Conservation (phyloP, 2,113 vertebrate genomes). For the Gila orcuttii region DNA sequence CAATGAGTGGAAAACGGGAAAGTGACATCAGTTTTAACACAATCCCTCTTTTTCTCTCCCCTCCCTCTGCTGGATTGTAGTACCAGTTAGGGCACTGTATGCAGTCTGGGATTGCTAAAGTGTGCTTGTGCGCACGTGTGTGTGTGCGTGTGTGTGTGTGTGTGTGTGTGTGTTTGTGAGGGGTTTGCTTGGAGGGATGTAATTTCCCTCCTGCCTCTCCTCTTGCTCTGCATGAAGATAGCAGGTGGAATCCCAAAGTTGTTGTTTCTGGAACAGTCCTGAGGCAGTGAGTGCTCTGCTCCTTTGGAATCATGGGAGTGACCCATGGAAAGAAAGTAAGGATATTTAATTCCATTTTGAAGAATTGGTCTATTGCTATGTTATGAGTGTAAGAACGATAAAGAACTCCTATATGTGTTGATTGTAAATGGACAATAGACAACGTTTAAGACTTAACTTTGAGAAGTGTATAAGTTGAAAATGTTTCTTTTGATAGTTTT, state of each 20-base stretch:
- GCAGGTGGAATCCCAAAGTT: constrained; percentile 17
- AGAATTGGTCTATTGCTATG: background rate
- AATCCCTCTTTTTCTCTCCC: constrained; percentile 5
- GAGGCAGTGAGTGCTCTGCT: background rate
- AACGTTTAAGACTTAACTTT: background rate
- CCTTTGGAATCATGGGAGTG: constrained; percentile 74
- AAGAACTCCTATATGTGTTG: background rate
- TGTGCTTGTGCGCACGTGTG: background rate
- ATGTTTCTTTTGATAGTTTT: background rate
- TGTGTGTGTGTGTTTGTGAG: background rate
- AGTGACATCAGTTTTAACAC: constrained; percentile 20
- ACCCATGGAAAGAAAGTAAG: constrained; percentile 83
- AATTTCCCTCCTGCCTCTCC: background rate
- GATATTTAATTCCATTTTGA: constrained; percentile 18
- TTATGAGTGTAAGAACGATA: background rate
- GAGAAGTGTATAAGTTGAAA: background rate
- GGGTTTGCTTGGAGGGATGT: constrained; percentile 5
- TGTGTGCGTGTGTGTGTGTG: background rate
- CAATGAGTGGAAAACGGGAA: constrained; percentile 16
- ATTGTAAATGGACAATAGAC: background rate
- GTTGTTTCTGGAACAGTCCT: background rate
- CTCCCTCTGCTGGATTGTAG: background rate
- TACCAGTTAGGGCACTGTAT: constrained; percentile 16
- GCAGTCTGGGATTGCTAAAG: background rate
- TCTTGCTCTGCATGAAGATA: background rate